Percentiles rank a stretch among this genome's conserved stretches.
phyloP scores from a whole-genome alignment of 1,140 invertebrate species.

The Augochlora pura region DNA sequence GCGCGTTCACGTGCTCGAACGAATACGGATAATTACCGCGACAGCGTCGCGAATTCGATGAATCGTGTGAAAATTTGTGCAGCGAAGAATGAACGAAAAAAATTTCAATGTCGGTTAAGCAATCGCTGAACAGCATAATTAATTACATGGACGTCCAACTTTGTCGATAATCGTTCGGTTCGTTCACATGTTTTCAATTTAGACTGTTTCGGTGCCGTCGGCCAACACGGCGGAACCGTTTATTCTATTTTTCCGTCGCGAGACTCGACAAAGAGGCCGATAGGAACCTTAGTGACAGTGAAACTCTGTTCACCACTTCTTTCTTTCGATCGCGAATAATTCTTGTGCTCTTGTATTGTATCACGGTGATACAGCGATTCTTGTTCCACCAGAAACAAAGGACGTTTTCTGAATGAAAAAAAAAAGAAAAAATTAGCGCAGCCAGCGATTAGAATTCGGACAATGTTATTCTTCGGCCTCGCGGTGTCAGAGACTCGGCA shows the following conservation, averaged over 20 bases:
- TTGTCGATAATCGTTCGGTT: constrained; percentile 19
- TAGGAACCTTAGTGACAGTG: neutral
- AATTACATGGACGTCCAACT: constrained; percentile 22
- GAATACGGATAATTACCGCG: no score
- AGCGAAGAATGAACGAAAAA: neutral
- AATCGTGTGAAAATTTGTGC: neutral
- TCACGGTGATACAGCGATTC: no score
- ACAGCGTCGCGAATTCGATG: neutral
- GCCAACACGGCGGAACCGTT: constrained; percentile 25
- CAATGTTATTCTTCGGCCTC: constrained; percentile 26
- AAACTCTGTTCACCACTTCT: neutral
- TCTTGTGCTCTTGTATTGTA: no score
- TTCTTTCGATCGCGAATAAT: no score
- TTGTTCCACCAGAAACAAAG: no score
- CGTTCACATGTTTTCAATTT: constrained; percentile 31
- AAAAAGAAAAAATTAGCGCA: neutral
- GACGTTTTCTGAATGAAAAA: no score
- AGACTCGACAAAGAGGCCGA: constrained; percentile 50
- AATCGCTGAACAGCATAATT: neutral
- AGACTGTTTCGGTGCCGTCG: constrained; percentile 34
- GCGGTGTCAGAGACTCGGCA: constrained; percentile 36
- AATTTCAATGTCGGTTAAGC: no score
- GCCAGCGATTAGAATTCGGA: neutral
- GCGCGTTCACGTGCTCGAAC: no score
- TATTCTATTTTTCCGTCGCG: constrained; percentile 11